Percentiles rank a stretch among this genome's conserved stretches.
phyloP scores from a whole-genome alignment of 2,888 invertebrate species.

The Cheilosia scutellata region DNA sequence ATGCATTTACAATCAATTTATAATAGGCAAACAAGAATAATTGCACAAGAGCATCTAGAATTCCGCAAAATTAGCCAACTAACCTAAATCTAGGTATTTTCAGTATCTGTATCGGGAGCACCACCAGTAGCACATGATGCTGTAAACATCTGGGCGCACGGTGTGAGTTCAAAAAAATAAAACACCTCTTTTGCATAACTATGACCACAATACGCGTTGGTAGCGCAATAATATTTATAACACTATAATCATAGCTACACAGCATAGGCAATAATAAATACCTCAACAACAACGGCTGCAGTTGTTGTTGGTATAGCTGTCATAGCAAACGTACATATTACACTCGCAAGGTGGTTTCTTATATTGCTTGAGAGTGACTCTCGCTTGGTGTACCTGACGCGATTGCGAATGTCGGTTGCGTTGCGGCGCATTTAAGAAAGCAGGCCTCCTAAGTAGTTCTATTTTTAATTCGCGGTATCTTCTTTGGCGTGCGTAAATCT shows the following conservation, averaged over 20 bases:
- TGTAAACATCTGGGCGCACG: slow-evolving; percentile 44
- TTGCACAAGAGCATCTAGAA: slow-evolving; percentile 62
- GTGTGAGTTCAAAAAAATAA: slow-evolving; percentile 8
- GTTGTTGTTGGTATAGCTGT: slow-evolving; percentile 40
- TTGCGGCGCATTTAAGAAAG: slow-evolving; percentile 26
- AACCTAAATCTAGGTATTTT: slow-evolving; percentile 63
- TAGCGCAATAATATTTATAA: slow-evolving; percentile 46
- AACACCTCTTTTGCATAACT: slow-evolving; percentile 61
- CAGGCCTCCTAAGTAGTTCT: slow-evolving; percentile 55
- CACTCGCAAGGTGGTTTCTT: slow-evolving; percentile 59
- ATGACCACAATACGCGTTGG: slow-evolving; percentile 59
- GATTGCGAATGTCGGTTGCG: slow-evolving; percentile 31
- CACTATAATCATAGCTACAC: slow-evolving; percentile 28
- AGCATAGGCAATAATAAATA: slow-evolving; percentile 25
- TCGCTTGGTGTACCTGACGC: slow-evolving; percentile 17
- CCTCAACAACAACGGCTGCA: slow-evolving; percentile 7
- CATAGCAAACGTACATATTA: slow-evolving; percentile 44
- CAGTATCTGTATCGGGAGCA: slow-evolving; percentile 43
- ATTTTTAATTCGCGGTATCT: slow-evolving; percentile 59
- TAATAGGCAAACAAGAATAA: slow-evolving; percentile 50
- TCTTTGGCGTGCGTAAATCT: slow-evolving; percentile 28
- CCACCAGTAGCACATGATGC: slow-evolving; percentile 45
- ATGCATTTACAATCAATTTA: slow-evolving; percentile 22
- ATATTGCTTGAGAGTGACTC: slow-evolving; percentile 41
- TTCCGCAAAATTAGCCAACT: slow-evolving; percentile 65